Conservation (phyloP, 2,113 vertebrate genomes). For the Bufo gargarizans region DNA sequence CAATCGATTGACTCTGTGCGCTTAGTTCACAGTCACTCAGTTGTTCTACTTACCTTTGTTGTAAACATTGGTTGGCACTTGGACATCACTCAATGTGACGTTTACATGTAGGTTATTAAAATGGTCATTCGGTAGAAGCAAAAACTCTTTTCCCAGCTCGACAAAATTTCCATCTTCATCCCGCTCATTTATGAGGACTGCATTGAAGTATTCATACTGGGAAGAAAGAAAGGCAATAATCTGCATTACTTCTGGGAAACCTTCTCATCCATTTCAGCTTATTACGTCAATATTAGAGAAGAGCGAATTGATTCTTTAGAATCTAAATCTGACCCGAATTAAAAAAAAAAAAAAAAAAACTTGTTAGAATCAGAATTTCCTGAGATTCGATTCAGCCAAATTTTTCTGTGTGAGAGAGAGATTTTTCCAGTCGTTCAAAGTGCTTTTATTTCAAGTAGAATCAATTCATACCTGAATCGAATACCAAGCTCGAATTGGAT, state of each 20-base stretch:
- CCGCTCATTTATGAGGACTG: constrained; percentile 93
- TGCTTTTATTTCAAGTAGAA: too few relatives aligned
- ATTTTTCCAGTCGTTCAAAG: too few relatives aligned
- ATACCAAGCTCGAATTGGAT: too few relatives aligned
- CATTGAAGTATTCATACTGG: constrained; percentile 99
- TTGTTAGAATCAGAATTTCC: too few relatives aligned
- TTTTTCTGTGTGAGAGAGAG: too few relatives aligned
- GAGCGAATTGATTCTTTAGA: neutral
- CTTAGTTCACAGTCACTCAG: neutral
- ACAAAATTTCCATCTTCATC: constrained; percentile 91
- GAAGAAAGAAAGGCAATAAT: constrained; percentile 62
- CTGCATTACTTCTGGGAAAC: neutral
- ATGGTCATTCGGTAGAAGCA: constrained; percentile 95
- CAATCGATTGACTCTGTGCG: too few relatives aligned
- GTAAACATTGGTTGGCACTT: constrained; percentile 99
- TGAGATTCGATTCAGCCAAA: too few relatives aligned
- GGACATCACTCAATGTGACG: constrained; percentile 93
- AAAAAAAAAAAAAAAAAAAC: too few relatives aligned
- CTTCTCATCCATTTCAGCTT: neutral
- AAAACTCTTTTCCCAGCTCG: constrained; percentile 93
- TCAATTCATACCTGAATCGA: too few relatives aligned
- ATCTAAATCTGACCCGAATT: too few relatives aligned
- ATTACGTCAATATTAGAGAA: neutral
- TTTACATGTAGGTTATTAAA: constrained; percentile 98
- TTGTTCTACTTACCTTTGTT: constrained; percentile 85